Base-by-base conservation (phyloP, 2,797 vertebrate genomes). In the Pempheris klunzingeri region DNA sequence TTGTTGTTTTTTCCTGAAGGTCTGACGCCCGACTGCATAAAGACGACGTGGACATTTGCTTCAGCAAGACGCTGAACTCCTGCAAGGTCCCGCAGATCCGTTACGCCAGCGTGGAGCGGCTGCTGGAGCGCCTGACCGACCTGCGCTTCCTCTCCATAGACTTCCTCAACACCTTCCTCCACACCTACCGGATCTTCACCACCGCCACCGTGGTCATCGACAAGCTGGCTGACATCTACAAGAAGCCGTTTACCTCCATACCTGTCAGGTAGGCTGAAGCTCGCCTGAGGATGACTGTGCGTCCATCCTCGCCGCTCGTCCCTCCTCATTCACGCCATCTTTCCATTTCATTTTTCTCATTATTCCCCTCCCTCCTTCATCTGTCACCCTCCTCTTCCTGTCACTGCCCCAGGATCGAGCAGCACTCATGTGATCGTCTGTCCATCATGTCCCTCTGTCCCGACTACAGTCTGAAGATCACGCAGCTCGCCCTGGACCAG, bases 41-140 rank as follows among this genome's bases (percentile, higher is more conserved):
- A 91, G 98, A 99, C 64, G 97, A 98, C 88, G 90, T 96, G 3
- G 98, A 99, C 89, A 99, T 99, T 78, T 98, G 96, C 95, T 99
- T 99, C 94, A 99, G 98, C 91, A 99, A 99, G 93, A 99, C 97
- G 0, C 93, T 99, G 71, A 99, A 99, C 92, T 99, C 98, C 83
- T 99, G 98, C 94, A 99, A 99, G 88, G 98, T 99, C 38, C 98
- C 98, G 3, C 98, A 99, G 82, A 99, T 99, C 91, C 97, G 98
- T 52, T 99, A 98, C 0, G 97, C 98, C 72, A 99, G 96, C 0
- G 97, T 99, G 47, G 96, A 99, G 87, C 96, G 98, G 0, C 96
- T 99, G 43, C 82, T 99, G 93, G 98, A 99, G 88, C 95, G 98
- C 14, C 92, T 99, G 73, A 99, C 98, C 0, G 97, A 99, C 91